phyloP scores from a whole-genome alignment of 1,140 invertebrate genomes.

The Augochlora pura region DNA sequence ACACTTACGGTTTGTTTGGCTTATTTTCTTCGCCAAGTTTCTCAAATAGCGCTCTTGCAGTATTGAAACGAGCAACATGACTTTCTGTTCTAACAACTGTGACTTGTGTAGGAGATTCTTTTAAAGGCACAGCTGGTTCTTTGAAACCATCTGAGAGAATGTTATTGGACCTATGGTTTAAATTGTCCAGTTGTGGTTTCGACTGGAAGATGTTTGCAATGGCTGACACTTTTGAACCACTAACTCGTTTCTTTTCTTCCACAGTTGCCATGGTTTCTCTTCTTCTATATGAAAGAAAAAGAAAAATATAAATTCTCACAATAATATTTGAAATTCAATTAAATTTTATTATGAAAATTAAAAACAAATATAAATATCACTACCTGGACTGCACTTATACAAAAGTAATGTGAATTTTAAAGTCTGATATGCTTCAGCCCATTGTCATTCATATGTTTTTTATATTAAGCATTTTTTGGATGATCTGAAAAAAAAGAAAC shows the following conservation, averaged over 20 bases:
- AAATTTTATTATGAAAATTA: background rate
- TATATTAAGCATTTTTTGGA: slow-evolving; percentile 46
- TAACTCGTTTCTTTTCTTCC: slow-evolving; percentile 85
- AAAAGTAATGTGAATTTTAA: slow-evolving; percentile 38
- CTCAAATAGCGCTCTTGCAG: slow-evolving; percentile 94
- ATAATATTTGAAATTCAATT: background rate
- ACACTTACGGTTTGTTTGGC: slow-evolving; percentile 78
- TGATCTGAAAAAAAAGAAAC: slow-evolving; percentile 46
- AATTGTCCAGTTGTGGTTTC: slow-evolving; percentile 79
- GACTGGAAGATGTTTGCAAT: slow-evolving; percentile 94
- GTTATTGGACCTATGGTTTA: slow-evolving; percentile 75
- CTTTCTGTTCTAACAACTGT: slow-evolving; percentile 93
- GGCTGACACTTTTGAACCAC: slow-evolving; percentile 92
- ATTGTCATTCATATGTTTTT: slow-evolving; percentile 65
- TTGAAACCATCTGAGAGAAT: slow-evolving; percentile 74
- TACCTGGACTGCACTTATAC: slow-evolving; percentile 40
- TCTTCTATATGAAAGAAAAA: slow-evolving; percentile 11
- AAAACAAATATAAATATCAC: slow-evolving; percentile 9
- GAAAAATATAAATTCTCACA: background rate
- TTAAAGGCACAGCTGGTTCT: slow-evolving; percentile 73
- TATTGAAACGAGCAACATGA: slow-evolving; percentile 94
- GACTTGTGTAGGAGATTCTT: slow-evolving; percentile 81
- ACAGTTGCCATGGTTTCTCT: slow-evolving; percentile 80
- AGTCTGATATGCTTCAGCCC: slow-evolving; percentile 66
- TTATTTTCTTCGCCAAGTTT: slow-evolving; percentile 91